Evolutionary conservation across 2,888 invertebrate species (phyloP).

Genomic region (Iphiclides podalirius): DNA sequence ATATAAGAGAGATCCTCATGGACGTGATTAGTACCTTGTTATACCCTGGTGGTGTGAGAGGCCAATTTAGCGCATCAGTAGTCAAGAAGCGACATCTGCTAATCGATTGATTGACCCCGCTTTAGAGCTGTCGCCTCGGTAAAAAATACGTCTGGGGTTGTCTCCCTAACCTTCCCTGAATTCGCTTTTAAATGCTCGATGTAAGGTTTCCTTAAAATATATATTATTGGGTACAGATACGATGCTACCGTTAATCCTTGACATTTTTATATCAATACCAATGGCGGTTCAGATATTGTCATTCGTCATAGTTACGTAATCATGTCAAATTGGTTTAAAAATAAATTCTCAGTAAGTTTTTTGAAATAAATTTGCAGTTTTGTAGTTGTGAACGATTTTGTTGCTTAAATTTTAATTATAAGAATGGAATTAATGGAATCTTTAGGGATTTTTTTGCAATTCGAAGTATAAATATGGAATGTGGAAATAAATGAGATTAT

Average conservation of each 20-base stretch:
- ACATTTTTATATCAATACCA: not conserved
- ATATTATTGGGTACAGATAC: conserved; percentile 11
- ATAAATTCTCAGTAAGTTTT: no score
- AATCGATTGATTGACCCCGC: conserved; percentile 77
- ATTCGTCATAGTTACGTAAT: no score
- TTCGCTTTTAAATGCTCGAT: conserved; percentile 46
- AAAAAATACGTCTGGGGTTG: conserved; percentile 57
- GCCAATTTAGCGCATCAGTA: conserved; percentile 74
- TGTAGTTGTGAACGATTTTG: no score
- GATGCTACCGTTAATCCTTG: conserved; percentile 11
- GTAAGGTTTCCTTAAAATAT: conserved; percentile 1
- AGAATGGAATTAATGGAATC: no score
- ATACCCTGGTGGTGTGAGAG: conserved; percentile 54
- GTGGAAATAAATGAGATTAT: no score
- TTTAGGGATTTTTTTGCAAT: no score
- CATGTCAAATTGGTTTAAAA: no score
- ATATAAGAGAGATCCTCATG: not conserved
- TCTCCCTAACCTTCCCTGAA: conserved; percentile 46
- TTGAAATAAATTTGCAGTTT: no score
- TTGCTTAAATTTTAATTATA: no score
- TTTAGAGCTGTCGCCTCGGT: conserved; percentile 50
- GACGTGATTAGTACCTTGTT: conserved; percentile 48
- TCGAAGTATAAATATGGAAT: no score
- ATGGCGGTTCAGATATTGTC: no score
- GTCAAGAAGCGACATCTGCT: conserved; percentile 74